phyloP scores from a whole-genome alignment of 2,797 vertebrate genomes.

The Ceryle rudis region DNA sequence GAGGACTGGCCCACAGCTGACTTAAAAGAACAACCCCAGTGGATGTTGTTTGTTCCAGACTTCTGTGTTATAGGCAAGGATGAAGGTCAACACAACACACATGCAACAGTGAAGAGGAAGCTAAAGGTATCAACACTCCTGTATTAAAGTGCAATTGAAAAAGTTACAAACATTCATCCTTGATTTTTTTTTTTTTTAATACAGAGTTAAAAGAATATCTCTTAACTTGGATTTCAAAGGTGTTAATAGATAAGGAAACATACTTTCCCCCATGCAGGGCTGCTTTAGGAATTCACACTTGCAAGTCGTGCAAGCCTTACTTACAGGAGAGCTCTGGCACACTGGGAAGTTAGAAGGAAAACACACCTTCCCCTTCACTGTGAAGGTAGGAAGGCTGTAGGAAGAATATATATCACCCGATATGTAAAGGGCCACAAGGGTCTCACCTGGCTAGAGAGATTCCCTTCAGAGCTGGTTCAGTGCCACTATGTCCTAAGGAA shows the following conservation, averaged over 20 bases:
- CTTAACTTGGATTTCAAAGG: not conserved
- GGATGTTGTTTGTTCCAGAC: not conserved
- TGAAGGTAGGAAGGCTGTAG: not conserved
- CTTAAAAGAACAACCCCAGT: accelerated
- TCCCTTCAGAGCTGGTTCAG: not conserved
- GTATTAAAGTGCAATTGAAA: conserved; percentile 77
- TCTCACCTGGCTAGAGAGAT: not conserved
- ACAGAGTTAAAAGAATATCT: conserved; percentile 19
- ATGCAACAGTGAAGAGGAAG: not conserved
- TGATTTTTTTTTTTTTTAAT: conserved; percentile 2
- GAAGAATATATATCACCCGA: not conserved
- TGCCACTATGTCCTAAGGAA: not conserved
- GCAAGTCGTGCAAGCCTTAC: not conserved
- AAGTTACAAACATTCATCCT: conserved; percentile 65
- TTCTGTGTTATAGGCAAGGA: not conserved
- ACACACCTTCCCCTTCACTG: not conserved
- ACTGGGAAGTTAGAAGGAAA: not conserved
- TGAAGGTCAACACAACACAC: not conserved
- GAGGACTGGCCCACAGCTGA: not conserved
- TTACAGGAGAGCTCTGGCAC: not conserved
- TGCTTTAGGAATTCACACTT: not conserved
- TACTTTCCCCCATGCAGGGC: not conserved
- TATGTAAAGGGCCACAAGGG: not conserved
- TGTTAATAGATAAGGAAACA: conserved; percentile 1
- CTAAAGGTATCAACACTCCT: conserved; percentile 66